A percentile compares a stretch with the other conserved stretches of the same genome.
phyloP scores from a whole-genome alignment of 1,140 invertebrate genomes.

The Thereuonema tuberculata region DNA sequence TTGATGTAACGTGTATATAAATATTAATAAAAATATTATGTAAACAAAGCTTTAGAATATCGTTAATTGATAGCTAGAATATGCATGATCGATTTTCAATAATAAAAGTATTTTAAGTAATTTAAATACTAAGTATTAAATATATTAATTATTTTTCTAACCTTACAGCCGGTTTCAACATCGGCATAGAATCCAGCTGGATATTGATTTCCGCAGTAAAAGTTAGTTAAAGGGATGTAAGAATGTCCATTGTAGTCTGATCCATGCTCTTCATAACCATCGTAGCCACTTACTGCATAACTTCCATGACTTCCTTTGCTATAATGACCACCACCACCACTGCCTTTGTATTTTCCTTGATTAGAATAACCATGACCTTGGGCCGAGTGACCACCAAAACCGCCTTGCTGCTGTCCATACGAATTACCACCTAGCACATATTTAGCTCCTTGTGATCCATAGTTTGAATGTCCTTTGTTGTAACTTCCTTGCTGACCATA shows the following conservation, averaged over 20 bases:
- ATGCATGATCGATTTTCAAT: too few relatives aligned
- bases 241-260: conserved; percentile 20
- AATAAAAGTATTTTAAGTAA: too few relatives aligned
- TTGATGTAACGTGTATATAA: too few relatives aligned
- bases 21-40: too few relatives aligned
- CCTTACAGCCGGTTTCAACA: conserved; percentile 22
- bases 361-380: neutral
- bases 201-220: conserved; percentile 17
- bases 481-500: neutral
- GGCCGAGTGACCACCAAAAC: neutral
- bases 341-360: neutral
- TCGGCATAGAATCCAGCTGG: conserved; percentile 22
- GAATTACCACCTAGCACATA: too few relatives aligned
- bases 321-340: neutral
- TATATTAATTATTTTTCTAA: neutral
- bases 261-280: conserved; percentile 14
- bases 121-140: too few relatives aligned
- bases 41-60: too few relatives aligned
- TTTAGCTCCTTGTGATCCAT: neutral
- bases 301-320: neutral
- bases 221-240: conserved; percentile 17
- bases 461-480: neutral
- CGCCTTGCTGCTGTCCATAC: too few relatives aligned
- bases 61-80: too few relatives aligned
- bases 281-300: neutral